A percentile compares a stretch with the other conserved stretches of the same genome.
phyloP scores from a whole-genome alignment of 2,113 vertebrate genomes.

The Apodemus speciosus region DNA sequence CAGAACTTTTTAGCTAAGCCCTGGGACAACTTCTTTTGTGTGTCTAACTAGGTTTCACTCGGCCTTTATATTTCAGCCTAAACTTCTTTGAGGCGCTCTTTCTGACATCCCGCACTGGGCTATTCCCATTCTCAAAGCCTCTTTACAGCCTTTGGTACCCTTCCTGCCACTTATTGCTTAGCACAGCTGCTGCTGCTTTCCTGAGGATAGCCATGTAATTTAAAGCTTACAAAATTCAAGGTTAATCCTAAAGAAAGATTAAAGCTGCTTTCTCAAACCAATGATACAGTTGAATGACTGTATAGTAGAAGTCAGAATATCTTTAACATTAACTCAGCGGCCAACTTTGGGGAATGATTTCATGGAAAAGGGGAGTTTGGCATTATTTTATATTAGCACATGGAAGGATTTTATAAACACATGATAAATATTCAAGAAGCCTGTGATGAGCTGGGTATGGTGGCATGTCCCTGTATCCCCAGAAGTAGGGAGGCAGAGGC shows the following conservation, averaged over 20 bases:
- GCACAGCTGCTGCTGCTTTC: constrained; percentile 1
- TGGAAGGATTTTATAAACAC: not conserved
- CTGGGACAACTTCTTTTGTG: not conserved
- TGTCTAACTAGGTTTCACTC: not conserved
- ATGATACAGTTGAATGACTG: not conserved
- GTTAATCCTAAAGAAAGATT: constrained; percentile 46
- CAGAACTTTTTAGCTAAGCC: not conserved
- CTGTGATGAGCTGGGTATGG: fast-evolving
- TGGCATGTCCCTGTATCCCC: not conserved
- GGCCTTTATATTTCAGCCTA: not conserved
- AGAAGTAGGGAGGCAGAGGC: not conserved
- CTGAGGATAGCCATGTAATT: not conserved
- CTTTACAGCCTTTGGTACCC: not conserved
- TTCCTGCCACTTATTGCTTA: not conserved
- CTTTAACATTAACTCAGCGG: not conserved
- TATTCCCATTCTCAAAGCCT: constrained; percentile 11
- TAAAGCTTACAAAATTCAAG: constrained; percentile 59
- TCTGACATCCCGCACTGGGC: not conserved
- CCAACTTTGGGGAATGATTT: not conserved
- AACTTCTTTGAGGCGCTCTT: not conserved
- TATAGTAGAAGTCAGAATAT: not conserved
- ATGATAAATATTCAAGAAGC: not conserved
- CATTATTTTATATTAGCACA: constrained; percentile 7
- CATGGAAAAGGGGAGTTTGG: not conserved
- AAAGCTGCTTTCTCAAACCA: constrained; percentile 16